Conservation (phyloP, 2,888 invertebrate genomes). For the Phalera bucephala region DNA sequence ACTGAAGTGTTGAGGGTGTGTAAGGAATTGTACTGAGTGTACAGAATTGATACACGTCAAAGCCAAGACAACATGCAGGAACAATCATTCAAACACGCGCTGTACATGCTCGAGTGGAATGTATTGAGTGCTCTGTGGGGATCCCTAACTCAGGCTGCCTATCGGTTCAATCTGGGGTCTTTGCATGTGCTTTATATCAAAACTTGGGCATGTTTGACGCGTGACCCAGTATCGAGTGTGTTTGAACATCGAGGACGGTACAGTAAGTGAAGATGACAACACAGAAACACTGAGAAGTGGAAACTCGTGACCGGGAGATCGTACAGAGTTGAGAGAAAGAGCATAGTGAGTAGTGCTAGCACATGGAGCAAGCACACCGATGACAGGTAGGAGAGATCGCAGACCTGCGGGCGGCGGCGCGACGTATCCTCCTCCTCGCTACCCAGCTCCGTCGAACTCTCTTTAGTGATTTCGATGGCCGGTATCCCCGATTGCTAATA, state of each 20-base stretch:
- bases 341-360: constrained; percentile 79
- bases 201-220: constrained; percentile 46
- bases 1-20: constrained; percentile 55
- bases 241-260: constrained; percentile 68
- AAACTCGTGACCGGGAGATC: constrained; percentile 73
- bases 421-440: constrained; percentile 85
- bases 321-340: constrained; percentile 69
- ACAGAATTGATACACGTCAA: constrained; percentile 55
- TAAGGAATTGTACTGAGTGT: constrained; percentile 57
- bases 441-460: constrained; percentile 86
- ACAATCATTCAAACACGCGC: constrained; percentile 70
- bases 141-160: constrained; percentile 41
- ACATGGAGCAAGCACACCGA: constrained; percentile 77
- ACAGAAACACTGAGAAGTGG: constrained; percentile 78
- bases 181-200: constrained; percentile 39
- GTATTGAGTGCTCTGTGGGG: constrained; percentile 73
- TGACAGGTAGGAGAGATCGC: constrained; percentile 77
- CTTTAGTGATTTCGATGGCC: constrained; percentile 91
- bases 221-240: constrained; percentile 62
- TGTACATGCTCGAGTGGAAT: constrained; percentile 72
- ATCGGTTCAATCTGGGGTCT: constrained; percentile 25
- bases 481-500: constrained; percentile 83
- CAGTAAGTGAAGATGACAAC: constrained; percentile 72
- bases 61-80: constrained; percentile 82
- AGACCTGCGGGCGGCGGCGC: constrained; percentile 78